Evolutionary conservation across 2,113 vertebrate species (phyloP), one percentile per base, ranked within the genome.

Genomic region (Pluvialis apricaria): DNA sequence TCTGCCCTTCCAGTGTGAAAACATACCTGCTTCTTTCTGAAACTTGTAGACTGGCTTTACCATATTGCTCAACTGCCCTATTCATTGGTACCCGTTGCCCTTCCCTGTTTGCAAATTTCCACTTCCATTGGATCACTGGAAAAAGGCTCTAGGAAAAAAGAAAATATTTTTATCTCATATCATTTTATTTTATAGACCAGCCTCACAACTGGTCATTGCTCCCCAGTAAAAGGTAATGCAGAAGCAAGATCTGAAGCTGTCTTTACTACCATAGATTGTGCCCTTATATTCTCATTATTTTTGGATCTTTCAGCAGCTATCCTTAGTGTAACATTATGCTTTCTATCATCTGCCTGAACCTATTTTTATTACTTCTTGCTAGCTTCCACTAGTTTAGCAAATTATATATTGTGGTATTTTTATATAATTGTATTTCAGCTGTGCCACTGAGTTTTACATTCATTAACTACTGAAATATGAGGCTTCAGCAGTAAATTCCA

Each of bases 341-440:
- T 84, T 89, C 52, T 88, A 62, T 86, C 64, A 78, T 52, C 29
- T 86, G 49, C 44, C 28, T 72, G 40, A 87, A 85, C 15, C 34
- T 91, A 85, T 90, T 96, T 89, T 72, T 80, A 65, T 66, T 92
- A 72, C 16, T 75, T 94, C 26, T 92, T 82, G 4, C 65, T 93
- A 85, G 44, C 62, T 90, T 88, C 54, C n/a, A 58, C 45, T 65
- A 68, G 13, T 82, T 77, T 54, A 82, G 40, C 2, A 66, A 90
- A 90, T 92, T 70, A 40, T 61, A 20, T 40, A 57, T 65, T 66
- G 22, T 42, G 5, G 9, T n/a, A n/a, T 68, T 91, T 93, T 87
- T 75, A 9, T 47, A 60, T 65, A 68, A 90, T 36, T 57, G 12
- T 42, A 25, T 75, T 88, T 87, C 78, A 84, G 14, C 21, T 69